Conservation (phyloP, 2,888 invertebrate genomes). For the Gymnosoma rotundatum region DNA sequence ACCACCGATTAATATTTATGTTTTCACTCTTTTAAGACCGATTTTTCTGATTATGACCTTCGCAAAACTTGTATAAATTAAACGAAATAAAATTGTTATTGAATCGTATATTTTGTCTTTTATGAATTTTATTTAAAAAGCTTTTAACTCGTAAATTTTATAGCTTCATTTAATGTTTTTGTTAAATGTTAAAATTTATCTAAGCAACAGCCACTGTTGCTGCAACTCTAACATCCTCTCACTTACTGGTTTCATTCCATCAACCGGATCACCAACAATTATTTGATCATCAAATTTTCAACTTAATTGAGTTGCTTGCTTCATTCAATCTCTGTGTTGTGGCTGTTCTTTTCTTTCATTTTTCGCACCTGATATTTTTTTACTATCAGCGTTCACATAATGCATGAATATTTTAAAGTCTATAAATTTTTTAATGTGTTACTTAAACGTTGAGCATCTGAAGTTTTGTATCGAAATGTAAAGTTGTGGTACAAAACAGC, state of each 20-base stretch:
- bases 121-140: slow-evolving; percentile 52
- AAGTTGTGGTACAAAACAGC: neutral
- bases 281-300: slow-evolving; percentile 38
- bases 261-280: neutral
- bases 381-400: neutral
- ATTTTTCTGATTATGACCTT: slow-evolving; percentile 3
- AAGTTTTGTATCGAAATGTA: neutral
- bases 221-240: neutral
- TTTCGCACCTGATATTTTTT: slow-evolving; percentile 50
- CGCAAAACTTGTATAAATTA: slow-evolving; percentile 42
- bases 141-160: slow-evolving; percentile 68
- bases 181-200: slow-evolving; percentile 43
- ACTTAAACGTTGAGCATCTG: neutral
- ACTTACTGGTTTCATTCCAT: neutral
- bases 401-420: neutral
- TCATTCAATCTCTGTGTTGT: slow-evolving; percentile 4
- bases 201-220: slow-evolving; percentile 50
- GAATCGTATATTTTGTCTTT: slow-evolving; percentile 18
- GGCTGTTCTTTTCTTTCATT: slow-evolving; percentile 7
- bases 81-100: slow-evolving; percentile 46
- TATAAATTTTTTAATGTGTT: slow-evolving; percentile 19
- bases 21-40: slow-evolving; percentile 54
- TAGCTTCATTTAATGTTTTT: slow-evolving; percentile 67
- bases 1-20: slow-evolving; percentile 58
- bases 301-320: slow-evolving; percentile 52